phyloP scores from a whole-genome alignment of 2,888 invertebrate genomes.

The Listrodromus nycthemerus region DNA sequence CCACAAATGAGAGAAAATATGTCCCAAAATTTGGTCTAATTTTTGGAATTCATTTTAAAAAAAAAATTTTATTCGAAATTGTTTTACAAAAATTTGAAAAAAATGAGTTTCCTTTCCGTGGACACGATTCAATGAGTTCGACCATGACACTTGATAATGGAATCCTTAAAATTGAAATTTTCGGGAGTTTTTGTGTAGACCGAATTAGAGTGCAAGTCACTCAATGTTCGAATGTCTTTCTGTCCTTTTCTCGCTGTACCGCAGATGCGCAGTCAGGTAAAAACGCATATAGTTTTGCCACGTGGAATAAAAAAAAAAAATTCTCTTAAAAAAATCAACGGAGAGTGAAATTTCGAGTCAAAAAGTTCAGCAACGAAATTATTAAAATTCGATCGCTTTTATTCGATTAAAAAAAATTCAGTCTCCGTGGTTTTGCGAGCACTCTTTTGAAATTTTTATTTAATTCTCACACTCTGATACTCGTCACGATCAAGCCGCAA shows the following conservation, averaged over 20 bases:
- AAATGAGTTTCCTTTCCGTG: conserved; percentile 52
- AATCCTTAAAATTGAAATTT: neutral
- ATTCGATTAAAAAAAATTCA: conserved; percentile 52
- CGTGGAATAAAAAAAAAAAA: conserved; percentile 48
- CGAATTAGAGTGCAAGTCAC: conserved; percentile 63
- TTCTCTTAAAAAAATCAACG: conserved; percentile 53
- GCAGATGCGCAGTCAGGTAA: conserved; percentile 84
- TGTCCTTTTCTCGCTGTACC: conserved; percentile 82
- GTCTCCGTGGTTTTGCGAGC: conserved; percentile 63
- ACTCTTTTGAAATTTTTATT: neutral
- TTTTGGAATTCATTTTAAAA: neutral
- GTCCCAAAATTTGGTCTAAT: neutral
- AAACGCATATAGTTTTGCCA: conserved; percentile 65
- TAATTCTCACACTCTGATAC: conserved; percentile 14
- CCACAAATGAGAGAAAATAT: neutral
- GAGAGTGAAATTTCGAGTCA: conserved; percentile 50
- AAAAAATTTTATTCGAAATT: neutral
- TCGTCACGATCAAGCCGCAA: conserved; percentile 5
- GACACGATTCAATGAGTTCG: conserved; percentile 43
- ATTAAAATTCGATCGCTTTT: conserved; percentile 23
- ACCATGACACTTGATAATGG: neutral
- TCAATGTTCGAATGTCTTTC: conserved; percentile 77
- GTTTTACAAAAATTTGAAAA: neutral
- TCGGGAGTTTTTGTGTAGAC: conserved; percentile 31
- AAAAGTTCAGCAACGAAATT: neutral